These are phyloP conservation scores for Chirona hameri DNA, from an alignment of 2,888 invertebrate genomes.

Conservation along the genomic window DNA sequence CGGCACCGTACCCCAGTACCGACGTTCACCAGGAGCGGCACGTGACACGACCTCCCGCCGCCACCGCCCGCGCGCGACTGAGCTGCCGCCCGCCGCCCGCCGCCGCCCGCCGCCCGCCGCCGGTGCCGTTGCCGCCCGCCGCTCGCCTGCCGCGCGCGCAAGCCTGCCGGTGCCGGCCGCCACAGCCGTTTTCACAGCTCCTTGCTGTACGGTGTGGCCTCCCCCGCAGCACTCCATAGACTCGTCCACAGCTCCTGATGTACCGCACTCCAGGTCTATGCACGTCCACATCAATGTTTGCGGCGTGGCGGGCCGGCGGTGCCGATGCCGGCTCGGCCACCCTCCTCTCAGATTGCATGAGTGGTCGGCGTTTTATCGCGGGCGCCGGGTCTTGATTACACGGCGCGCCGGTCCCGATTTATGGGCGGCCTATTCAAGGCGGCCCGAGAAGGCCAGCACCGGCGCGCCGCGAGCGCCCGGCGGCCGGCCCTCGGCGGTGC, in stretches of 20 bases:
- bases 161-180: no score
- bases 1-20: background rate
- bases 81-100: background rate
- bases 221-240: background rate
- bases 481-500: background rate
- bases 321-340: background rate
- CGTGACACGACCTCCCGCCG: background rate
- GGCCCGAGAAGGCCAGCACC: constrained; percentile 6
- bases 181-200: background rate
- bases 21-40: background rate
- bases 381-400: background rate
- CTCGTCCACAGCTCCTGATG: background rate
- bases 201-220: no score
- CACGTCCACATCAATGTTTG: background rate
- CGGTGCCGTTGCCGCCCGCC: no score
- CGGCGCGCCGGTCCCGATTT: background rate
- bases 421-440: background rate
- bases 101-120: no score
- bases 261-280: no score
- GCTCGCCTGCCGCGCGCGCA: no score
- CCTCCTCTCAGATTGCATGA: constrained; percentile 9
- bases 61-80: background rate
- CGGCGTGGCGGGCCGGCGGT: no score
- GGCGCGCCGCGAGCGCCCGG: background rate
- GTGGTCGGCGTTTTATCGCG: constrained; percentile 22